These are phyloP conservation scores for Prunella strophiata DNA, from an alignment of 2,797 vertebrate genomes.

Conservation along the genomic window DNA sequence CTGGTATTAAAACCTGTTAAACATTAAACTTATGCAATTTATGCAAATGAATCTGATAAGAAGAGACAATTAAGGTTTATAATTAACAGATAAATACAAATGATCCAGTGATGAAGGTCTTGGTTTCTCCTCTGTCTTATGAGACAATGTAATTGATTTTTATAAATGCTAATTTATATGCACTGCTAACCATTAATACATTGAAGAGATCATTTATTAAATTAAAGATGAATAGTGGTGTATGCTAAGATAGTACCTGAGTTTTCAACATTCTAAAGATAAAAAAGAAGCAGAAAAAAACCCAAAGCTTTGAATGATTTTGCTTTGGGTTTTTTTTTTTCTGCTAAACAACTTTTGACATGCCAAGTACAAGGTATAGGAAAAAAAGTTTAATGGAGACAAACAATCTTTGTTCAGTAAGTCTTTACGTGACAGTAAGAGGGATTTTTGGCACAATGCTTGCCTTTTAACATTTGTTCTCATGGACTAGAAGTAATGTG, in stretches of 20 bases:
- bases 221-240: conserved; percentile 65
- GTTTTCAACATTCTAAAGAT: conserved; percentile 48
- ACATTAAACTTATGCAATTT: conserved; percentile 80
- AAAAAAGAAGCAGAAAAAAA: conserved; percentile 43
- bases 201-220: conserved; percentile 73
- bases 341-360: neutral
- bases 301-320: conserved; percentile 25
- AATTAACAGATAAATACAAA: conserved; percentile 86
- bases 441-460: conserved; percentile 39
- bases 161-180: conserved; percentile 84
- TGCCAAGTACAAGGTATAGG: conserved; percentile 9
- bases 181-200: conserved; percentile 77
- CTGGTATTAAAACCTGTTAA: conserved; percentile 79
- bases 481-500: conserved; percentile 8
- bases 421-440: conserved; percentile 33
- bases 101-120: conserved; percentile 81
- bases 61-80: conserved; percentile 82
- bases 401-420: conserved; percentile 50
- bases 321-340: neutral
- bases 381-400: conserved; percentile 37
- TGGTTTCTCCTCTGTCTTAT: conserved; percentile 78
- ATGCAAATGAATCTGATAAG: conserved; percentile 84
- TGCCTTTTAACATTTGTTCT: conserved; percentile 45
- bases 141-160: conserved; percentile 83
- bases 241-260: conserved; percentile 56